Evolutionary conservation across 2,797 vertebrate species (phyloP).

Genomic region (Centroberyx gerrardi): DNA sequence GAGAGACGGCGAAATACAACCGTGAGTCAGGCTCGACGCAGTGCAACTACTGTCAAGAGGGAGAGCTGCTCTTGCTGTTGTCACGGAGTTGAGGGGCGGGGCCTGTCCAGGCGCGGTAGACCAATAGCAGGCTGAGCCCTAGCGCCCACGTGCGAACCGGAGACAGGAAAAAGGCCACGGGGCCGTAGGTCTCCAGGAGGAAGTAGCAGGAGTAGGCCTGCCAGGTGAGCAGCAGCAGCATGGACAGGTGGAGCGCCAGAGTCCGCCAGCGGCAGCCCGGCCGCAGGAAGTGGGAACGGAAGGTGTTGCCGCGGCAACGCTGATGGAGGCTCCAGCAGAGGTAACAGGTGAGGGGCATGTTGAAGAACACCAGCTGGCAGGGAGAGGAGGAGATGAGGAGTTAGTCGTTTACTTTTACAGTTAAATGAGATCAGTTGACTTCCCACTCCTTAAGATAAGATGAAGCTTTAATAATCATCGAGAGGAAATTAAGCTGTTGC

Average conservation of each 20-base stretch:
- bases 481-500: neutral
- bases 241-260: constrained; percentile 84
- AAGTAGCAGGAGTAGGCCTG: constrained; percentile 94
- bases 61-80: constrained; percentile 71
- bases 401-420: neutral
- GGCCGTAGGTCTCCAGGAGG: constrained; percentile 92
- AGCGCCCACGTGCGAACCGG: constrained; percentile 94
- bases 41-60: constrained; percentile 81
- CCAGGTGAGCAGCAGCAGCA: constrained; percentile 91
- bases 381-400: neutral
- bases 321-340: constrained; percentile 95
- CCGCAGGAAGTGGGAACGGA: constrained; percentile 88
- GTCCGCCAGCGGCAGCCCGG: constrained; percentile 71
- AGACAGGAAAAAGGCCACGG: constrained; percentile 90
- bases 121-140: constrained; percentile 85
- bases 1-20: constrained; percentile 66
- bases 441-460: neutral
- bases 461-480: neutral
- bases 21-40: constrained; percentile 67
- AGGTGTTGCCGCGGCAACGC: constrained; percentile 90
- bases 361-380: constrained; percentile 93
- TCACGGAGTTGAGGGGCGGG: constrained; percentile 69
- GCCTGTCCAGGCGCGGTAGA: constrained; percentile 90
- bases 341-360: constrained; percentile 93
- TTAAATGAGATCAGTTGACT: constrained; percentile 12